These are phyloP conservation scores for Acromyrmex charruanus DNA, from an alignment of 1,140 invertebrate species.

Conservation along the genomic window DNA sequence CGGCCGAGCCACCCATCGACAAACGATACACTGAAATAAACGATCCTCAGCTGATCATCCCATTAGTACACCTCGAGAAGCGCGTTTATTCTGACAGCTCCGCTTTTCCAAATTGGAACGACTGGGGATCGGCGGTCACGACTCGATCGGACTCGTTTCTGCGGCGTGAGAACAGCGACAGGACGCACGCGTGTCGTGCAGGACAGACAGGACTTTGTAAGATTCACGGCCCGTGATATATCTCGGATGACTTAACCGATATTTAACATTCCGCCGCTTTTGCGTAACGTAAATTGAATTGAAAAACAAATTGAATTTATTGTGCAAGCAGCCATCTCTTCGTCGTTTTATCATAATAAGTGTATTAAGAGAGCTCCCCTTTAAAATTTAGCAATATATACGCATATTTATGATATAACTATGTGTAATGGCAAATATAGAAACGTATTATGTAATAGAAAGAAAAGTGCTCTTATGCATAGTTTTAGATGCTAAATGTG, in stretches of 20 bases:
- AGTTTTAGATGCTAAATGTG: neutral
- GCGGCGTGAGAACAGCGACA: conserved; percentile 66
- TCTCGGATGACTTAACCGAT: conserved; percentile 16
- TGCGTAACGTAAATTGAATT: conserved; percentile 12
- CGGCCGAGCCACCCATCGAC: neutral
- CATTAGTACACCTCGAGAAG: conserved; percentile 30
- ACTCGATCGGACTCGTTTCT: conserved; percentile 53
- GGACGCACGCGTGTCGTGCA: conserved; percentile 24
- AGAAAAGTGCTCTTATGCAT: neutral
- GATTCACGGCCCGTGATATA: neutral
- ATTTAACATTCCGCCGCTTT: conserved; percentile 7
- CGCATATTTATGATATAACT: neutral
- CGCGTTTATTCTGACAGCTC: conserved; percentile 60
- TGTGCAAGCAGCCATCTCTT: neutral
- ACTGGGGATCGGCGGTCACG: conserved; percentile 78
- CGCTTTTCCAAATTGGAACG: conserved; percentile 66
- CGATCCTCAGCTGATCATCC: conserved; percentile 53
- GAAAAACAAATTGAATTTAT: conserved; percentile 30
- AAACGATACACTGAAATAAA: conserved; percentile 8
- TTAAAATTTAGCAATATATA: conserved; percentile 1
- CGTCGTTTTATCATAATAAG: neutral
- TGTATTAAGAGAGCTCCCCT: neutral
- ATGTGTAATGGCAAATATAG: neutral
- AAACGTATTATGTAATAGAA: neutral
- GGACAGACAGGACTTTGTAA: neutral